Evolutionary conservation across 2,888 invertebrate genomes (phyloP).

Genomic region (Nephrotoma appendiculata): DNA sequence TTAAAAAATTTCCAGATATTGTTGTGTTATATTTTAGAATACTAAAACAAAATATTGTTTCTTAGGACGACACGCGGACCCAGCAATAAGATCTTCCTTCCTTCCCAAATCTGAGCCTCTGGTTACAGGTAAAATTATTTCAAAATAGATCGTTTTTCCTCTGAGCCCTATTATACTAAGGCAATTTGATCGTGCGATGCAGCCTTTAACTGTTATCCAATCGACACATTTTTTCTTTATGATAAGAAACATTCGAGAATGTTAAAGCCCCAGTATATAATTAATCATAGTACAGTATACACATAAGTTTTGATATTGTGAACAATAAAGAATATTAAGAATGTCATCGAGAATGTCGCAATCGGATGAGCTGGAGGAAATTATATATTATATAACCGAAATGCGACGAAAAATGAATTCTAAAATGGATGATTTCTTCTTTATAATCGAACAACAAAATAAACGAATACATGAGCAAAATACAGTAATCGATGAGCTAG

Average conservation of each 20-base stretch:
- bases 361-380: conserved; percentile 6
- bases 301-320: background rate
- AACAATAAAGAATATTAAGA: background rate
- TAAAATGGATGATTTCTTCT: conserved; percentile 6
- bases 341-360: conserved; percentile 3
- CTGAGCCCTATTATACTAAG: too few species aligned
- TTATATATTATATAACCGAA: conserved; percentile 5
- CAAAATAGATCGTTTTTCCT: too few species aligned
- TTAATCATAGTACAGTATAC: background rate
- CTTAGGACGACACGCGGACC: too few species aligned
- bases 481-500: conserved; percentile 8
- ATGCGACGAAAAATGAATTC: conserved; percentile 4
- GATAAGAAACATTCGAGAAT: background rate
- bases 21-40: too few species aligned
- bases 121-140: too few species aligned
- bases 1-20: too few species aligned
- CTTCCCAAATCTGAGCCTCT: too few species aligned
- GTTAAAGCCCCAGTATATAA: background rate
- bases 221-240: background rate
- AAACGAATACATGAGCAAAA: conserved; percentile 7
- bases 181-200: background rate
- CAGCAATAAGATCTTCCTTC: too few species aligned
- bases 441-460: conserved; percentile 7
- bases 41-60: too few species aligned
- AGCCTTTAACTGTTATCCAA: background rate